phyloP scores from a whole-genome alignment of 2,888 invertebrate species.

The Erebia epiphron region DNA sequence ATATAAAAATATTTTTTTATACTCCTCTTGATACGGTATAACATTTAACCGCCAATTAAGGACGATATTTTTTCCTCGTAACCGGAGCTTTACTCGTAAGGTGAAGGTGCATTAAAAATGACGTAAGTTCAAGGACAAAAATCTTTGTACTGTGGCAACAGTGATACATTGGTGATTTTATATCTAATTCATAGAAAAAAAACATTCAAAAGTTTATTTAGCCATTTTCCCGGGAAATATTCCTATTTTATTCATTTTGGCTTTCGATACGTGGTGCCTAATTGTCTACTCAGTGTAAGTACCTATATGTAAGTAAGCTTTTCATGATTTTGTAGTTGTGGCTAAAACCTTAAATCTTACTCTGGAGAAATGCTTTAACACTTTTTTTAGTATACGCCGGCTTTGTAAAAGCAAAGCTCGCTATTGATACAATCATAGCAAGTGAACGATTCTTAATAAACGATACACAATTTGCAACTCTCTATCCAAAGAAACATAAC shows the following conservation, averaged over 20 bases:
- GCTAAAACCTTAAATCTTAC: background rate
- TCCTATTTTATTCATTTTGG: too few species aligned
- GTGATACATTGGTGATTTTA: background rate
- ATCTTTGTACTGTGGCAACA: background rate
- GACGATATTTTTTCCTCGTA: background rate
- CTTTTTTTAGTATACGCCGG: constrained; percentile 18
- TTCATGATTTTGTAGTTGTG: background rate
- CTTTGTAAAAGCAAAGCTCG: constrained; percentile 39
- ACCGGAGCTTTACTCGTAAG: background rate
- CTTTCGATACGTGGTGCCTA: too few species aligned
- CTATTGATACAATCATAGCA: constrained; percentile 77
- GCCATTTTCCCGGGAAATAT: too few species aligned
- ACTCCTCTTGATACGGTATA: constrained; percentile 2
- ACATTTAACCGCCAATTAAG: constrained; percentile 6
- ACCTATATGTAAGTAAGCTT: too few species aligned
- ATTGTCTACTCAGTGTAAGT: too few species aligned
- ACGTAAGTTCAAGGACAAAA: constrained; percentile 21
- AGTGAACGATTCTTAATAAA: constrained; percentile 78
- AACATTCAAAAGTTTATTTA: too few species aligned
- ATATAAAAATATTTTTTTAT: constrained; percentile 8
- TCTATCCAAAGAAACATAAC: background rate
- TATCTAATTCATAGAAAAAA: background rate
- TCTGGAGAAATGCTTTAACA: background rate
- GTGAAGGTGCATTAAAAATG: constrained; percentile 2
- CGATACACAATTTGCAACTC: constrained; percentile 69